Conservation (phyloP, 2,888 invertebrate genomes). For the Euclidia mi region DNA sequence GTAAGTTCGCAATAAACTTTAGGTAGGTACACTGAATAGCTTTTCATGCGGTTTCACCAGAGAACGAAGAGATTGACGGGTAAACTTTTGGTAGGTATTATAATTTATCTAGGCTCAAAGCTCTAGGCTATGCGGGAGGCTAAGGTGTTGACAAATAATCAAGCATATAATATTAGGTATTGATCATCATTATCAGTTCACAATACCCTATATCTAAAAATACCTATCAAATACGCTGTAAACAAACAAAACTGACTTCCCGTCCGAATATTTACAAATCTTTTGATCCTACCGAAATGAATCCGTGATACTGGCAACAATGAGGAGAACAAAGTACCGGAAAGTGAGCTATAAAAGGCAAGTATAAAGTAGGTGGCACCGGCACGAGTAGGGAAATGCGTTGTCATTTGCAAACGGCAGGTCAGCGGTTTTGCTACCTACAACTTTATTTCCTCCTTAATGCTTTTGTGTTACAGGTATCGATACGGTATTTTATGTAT, state of each 20-base stretch:
- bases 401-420: constrained; percentile 48
- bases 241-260: not conserved
- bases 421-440: constrained; percentile 40
- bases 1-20: no score
- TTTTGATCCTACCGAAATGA: constrained; percentile 8
- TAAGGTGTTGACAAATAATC: no score
- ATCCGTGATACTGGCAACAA: constrained; percentile 12
- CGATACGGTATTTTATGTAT: not conserved
- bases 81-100: no score
- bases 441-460: constrained; percentile 16
- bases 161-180: no score
- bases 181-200: no score
- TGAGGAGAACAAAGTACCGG: constrained; percentile 22
- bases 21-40: no score
- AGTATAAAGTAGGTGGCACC: constrained; percentile 30
- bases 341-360: constrained; percentile 26
- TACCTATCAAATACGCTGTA: not conserved
- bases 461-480: constrained; percentile 20
- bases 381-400: constrained; percentile 35
- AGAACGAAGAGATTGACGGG: no score
- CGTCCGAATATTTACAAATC: constrained; percentile 6
- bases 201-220: no score
- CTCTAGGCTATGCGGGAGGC: no score
- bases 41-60: no score
- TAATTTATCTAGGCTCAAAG: no score